Evolutionary conservation across 2,113 vertebrate genomes (phyloP).

Genomic region (Pyrgilauda ruficollis): DNA sequence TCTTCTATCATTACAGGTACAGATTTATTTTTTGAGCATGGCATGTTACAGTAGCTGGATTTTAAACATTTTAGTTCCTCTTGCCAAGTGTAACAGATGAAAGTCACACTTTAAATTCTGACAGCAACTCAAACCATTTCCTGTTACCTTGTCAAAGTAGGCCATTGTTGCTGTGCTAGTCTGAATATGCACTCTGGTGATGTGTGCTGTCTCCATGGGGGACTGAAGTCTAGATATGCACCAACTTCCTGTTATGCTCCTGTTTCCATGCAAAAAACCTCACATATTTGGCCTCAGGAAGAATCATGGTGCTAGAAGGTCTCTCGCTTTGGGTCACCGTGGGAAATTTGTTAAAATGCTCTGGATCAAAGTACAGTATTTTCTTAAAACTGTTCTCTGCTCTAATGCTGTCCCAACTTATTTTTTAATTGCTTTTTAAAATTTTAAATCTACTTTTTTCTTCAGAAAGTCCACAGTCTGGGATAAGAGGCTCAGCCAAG

Average conservation of each 20-base stretch:
- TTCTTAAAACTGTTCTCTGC: background rate
- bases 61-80: background rate
- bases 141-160: background rate
- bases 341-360: background rate
- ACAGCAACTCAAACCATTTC: background rate
- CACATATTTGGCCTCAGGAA: background rate
- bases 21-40: background rate
- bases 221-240: background rate
- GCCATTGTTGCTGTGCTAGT: background rate
- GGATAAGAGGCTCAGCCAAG: slow-evolving; percentile 63
- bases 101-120: background rate
- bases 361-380: background rate
- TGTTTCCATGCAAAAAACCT: background rate
- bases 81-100: background rate
- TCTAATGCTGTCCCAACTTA: background rate
- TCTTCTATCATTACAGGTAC: background rate
- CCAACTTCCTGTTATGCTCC: background rate
- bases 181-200: background rate
- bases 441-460: background rate
- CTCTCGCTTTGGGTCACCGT: background rate
- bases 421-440: background rate
- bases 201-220: background rate
- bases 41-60: background rate
- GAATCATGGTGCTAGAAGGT: background rate
- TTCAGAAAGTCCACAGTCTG: slow-evolving; percentile 65